Conservation (phyloP, 2,888 invertebrate genomes). For the Acrocyrtus sp. region DNA sequence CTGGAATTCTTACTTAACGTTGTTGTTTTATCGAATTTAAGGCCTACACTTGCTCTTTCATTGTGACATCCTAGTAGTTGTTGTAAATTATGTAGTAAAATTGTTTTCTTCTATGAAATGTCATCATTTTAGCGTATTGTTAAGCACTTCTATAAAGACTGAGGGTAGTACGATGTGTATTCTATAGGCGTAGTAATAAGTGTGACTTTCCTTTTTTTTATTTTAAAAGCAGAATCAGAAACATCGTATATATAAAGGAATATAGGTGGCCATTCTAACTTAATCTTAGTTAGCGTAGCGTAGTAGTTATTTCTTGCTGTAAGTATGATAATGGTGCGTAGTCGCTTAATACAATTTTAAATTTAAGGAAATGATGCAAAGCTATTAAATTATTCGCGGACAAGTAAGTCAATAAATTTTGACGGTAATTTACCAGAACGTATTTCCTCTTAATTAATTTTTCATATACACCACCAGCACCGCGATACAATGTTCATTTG, state of each 20-base stretch:
- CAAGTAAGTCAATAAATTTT: too few species aligned
- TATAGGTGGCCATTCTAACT: slow-evolving; percentile 43
- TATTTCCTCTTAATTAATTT: too few species aligned
- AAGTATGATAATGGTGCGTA: slow-evolving; percentile 46
- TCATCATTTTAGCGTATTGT: background rate
- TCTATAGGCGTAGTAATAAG: too few species aligned
- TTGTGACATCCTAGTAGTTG: slow-evolving; percentile 14
- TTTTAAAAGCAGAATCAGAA: too few species aligned
- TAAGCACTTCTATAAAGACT: slow-evolving; percentile 52
- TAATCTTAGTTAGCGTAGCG: slow-evolving; percentile 11
- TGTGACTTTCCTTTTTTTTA: too few species aligned
- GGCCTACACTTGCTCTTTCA: slow-evolving; percentile 53
- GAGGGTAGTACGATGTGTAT: slow-evolving; percentile 34
- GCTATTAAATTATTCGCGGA: too few species aligned
- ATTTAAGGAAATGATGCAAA: too few species aligned
- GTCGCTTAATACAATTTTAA: slow-evolving; percentile 47
- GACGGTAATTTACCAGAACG: too few species aligned
- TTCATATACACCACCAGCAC: too few species aligned
- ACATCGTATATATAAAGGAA: background rate
- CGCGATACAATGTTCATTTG: too few species aligned
- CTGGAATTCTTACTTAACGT: too few species aligned
- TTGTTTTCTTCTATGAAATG: background rate
- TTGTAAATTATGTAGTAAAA: background rate
- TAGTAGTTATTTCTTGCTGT: background rate
- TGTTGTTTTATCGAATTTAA: too few species aligned